Percentiles rank a stretch among this genome's conserved stretches.
phyloP scores from a whole-genome alignment of 1,140 invertebrate species.

The Drosophila eugracilis region DNA sequence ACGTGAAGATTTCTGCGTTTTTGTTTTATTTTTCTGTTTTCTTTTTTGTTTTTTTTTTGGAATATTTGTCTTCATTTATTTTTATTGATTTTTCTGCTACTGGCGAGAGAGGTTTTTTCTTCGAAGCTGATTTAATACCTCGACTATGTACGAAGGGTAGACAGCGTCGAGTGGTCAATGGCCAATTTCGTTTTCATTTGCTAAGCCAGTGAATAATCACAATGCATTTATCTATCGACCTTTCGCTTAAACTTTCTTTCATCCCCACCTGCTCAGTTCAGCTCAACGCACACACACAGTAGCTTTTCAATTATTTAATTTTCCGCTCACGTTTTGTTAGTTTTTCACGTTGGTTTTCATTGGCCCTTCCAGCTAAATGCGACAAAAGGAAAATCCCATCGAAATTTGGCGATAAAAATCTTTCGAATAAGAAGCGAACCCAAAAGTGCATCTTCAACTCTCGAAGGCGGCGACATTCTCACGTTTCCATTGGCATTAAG shows the following conservation, averaged over 20 bases:
- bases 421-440: slow-evolving; percentile 12
- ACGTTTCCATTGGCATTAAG: slow-evolving; percentile 82
- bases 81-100: slow-evolving; percentile 69
- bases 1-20: slow-evolving; percentile 56
- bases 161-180: slow-evolving; percentile 59
- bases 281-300: slow-evolving; percentile 19
- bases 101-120: slow-evolving; percentile 7
- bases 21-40: slow-evolving; percentile 15
- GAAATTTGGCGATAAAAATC: slow-evolving; percentile 74
- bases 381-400: slow-evolving; percentile 62
- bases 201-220: slow-evolving; percentile 79
- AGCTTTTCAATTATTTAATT: slow-evolving; percentile 81
- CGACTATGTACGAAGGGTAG: slow-evolving; percentile 14
- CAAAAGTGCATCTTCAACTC: slow-evolving; percentile 75
- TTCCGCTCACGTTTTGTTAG: slow-evolving; percentile 75
- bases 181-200: slow-evolving; percentile 80
- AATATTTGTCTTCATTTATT: slow-evolving; percentile 80
- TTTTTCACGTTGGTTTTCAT: slow-evolving; percentile 50
- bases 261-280: slow-evolving; percentile 13
- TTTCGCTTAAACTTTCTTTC: slow-evolving; percentile 66
- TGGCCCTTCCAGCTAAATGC: slow-evolving; percentile 53
- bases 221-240: slow-evolving; percentile 73
- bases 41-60: slow-evolving; percentile 38
- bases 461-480: slow-evolving; percentile 70
- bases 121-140: slow-evolving; percentile 53